Base-by-base conservation (phyloP, 2,797 vertebrate genomes). In the Myotis myotis region DNA sequence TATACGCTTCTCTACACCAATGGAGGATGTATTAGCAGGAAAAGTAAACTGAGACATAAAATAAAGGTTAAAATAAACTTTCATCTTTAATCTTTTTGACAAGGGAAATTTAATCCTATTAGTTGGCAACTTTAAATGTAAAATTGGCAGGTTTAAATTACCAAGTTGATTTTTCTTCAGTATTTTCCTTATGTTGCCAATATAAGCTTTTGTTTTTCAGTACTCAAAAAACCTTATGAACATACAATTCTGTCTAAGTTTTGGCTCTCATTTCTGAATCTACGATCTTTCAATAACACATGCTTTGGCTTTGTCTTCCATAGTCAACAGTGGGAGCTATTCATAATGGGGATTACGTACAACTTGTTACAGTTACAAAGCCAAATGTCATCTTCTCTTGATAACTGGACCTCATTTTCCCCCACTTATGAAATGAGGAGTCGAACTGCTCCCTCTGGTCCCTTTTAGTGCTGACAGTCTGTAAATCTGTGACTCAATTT, bases 401-500 rank as follows among this genome's bases (percentile, higher is more conserved):
- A 53, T 60, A 91, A 92, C 0, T 23, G 41, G 87, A 88, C 17
- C 44, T 89, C 36, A 33, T 47, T 88, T 84, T 33, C 16, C 71
- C 55, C 66, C 76, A 75, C 33, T 81, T 85, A 70, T 78, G 80
- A 91, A 57, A 80, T 15, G n/a, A 85, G 70, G 44, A 68, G 36
- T 38, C 68, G 19, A 84, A 79, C 60, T 64, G 51, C 16, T 81
- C 49, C 62, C 68, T 70, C 64, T 13, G 76, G 74, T n/a, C 30
- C 91, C 41, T 85, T 78, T 87, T 28, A 41, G 25, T 28, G 75
- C 53, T 53, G 53, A 71, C 13, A 66, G 53, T 75, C 53, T 93
- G 41, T 89, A 93, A 91, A 74, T 89, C 91, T 93, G 44, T 36
- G 75, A 64, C 47, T 81, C 57, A n/a, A 87, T 78, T 91, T 87